These are phyloP conservation scores for Enhydra lutris DNA, from an alignment of 2,113 vertebrate species.

Conservation along the genomic window DNA sequence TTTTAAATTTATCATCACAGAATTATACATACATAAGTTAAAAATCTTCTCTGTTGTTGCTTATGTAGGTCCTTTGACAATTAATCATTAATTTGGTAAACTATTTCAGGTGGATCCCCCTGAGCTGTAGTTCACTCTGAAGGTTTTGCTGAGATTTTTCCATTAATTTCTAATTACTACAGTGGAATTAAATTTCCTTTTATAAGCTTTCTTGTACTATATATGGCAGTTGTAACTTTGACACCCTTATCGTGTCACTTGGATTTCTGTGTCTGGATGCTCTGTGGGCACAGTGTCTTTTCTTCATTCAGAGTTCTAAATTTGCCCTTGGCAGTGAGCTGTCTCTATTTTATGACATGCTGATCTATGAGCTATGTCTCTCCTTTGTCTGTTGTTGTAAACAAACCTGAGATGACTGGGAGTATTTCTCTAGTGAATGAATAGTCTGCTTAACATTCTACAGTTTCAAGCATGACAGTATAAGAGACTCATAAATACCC, in stretches of 20 bases:
- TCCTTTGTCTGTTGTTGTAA: slow-evolving; percentile 68
- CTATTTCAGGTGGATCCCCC: not conserved
- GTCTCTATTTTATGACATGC: slow-evolving; percentile 63
- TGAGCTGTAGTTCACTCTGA: slow-evolving; percentile 9
- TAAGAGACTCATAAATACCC: slow-evolving; percentile 67
- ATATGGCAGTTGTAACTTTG: not conserved
- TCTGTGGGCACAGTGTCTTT: not conserved
- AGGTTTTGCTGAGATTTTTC: not conserved
- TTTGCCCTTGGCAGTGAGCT: slow-evolving; percentile 62
- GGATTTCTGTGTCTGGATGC: not conserved
- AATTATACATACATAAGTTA: not conserved
- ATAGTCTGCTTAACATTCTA: slow-evolving; percentile 70
- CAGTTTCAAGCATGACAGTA: slow-evolving; percentile 44
- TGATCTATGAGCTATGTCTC: slow-evolving; percentile 65
- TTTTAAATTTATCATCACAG: slow-evolving; percentile 10
- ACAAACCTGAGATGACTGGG: slow-evolving; percentile 64
- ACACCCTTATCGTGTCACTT: not conserved
- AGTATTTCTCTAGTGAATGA: slow-evolving; percentile 70
- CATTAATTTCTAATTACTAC: slow-evolving; percentile 42
- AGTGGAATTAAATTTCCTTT: slow-evolving; percentile 1
- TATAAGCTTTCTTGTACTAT: not conserved
- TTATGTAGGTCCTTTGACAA: slow-evolving; percentile 2
- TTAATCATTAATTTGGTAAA: slow-evolving; percentile 25
- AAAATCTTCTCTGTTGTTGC: slow-evolving; percentile 1
- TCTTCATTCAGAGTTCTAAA: slow-evolving; percentile 51